Percentiles rank a stretch among this genome's conserved stretches.
phyloP scores from a whole-genome alignment of 2,797 vertebrate species.

The Protosalanx chinensis region DNA sequence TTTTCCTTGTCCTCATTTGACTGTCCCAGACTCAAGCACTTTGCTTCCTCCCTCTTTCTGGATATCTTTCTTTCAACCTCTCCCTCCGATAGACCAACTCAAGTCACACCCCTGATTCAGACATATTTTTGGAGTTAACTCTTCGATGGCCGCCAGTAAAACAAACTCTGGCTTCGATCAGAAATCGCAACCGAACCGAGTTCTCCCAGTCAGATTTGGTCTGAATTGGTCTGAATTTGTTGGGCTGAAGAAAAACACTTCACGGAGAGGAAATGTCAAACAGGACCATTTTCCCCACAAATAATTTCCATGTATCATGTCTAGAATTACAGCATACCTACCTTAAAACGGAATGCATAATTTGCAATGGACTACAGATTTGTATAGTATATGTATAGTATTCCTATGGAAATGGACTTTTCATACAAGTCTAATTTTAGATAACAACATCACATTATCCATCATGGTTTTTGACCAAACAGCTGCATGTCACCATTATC shows the following conservation, averaged over 20 bases:
- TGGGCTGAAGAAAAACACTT: not conserved
- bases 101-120: slow-evolving; percentile 52
- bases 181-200: not conserved
- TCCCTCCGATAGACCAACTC: slow-evolving; percentile 29
- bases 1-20: slow-evolving; percentile 30
- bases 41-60: not conserved
- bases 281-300: not conserved
- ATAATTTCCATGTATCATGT: not conserved
- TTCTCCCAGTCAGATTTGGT: not conserved
- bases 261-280: not conserved
- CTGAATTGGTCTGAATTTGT: too few relatives aligned
- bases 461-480: not conserved
- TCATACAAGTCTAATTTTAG: too few relatives aligned
- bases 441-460: not conserved
- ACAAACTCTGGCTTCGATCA: not conserved
- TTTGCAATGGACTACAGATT: not conserved
- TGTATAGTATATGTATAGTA: too few relatives aligned
- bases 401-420: too few relatives aligned
- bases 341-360: not conserved
- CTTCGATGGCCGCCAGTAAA: slow-evolving; percentile 29
- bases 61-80: slow-evolving; percentile 30
- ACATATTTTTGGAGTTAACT: slow-evolving; percentile 49
- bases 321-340: not conserved
- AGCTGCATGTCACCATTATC: not conserved
- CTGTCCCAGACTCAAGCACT: slow-evolving; percentile 30